Evolutionary conservation across 2,888 invertebrate species (phyloP).

Genomic region (Drosophila stalkeri): DNA sequence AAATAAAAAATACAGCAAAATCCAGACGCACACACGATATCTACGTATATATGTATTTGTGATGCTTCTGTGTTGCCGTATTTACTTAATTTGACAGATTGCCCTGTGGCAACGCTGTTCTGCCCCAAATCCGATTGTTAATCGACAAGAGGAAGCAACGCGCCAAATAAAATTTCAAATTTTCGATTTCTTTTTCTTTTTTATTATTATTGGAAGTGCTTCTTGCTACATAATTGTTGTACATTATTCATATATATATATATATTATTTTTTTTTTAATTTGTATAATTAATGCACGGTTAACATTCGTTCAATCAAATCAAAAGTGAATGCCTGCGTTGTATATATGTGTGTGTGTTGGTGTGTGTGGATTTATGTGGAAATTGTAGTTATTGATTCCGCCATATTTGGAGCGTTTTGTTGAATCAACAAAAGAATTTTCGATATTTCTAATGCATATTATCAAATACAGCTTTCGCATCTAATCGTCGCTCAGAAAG

Average conservation of each 20-base stretch:
- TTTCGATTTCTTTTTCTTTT: slow-evolving; percentile 22
- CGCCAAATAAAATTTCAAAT: slow-evolving; percentile 21
- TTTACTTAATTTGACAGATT: slow-evolving; percentile 37
- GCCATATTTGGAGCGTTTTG: slow-evolving; percentile 31
- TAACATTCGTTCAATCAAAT: slow-evolving; percentile 67
- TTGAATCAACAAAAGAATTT: slow-evolving; percentile 46
- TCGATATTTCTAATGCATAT: slow-evolving; percentile 48
- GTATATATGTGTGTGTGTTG: slow-evolving; percentile 18
- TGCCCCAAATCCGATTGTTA: slow-evolving; percentile 12
- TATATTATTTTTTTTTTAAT: slow-evolving; percentile 49
- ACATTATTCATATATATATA: slow-evolving; percentile 66
- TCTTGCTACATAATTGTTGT: slow-evolving; percentile 52
- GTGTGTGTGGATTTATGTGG: slow-evolving; percentile 43
- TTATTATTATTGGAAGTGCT: slow-evolving; percentile 62
- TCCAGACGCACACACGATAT: slow-evolving; percentile 72
- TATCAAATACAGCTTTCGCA: slow-evolving; percentile 40
- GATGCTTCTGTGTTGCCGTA: slow-evolving; percentile 48
- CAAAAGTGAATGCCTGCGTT: slow-evolving; percentile 62
- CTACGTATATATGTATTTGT: slow-evolving; percentile 46
- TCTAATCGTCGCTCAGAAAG: slow-evolving; percentile 87
- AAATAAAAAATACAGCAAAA: slow-evolving; percentile 84
- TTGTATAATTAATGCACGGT: slow-evolving; percentile 68
- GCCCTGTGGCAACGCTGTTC: slow-evolving; percentile 47
- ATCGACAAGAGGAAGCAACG: slow-evolving; percentile 14
- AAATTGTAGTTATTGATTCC: slow-evolving; percentile 64